Conservation (phyloP, 1,140 invertebrate species). For the Drosophila lini region DNA sequence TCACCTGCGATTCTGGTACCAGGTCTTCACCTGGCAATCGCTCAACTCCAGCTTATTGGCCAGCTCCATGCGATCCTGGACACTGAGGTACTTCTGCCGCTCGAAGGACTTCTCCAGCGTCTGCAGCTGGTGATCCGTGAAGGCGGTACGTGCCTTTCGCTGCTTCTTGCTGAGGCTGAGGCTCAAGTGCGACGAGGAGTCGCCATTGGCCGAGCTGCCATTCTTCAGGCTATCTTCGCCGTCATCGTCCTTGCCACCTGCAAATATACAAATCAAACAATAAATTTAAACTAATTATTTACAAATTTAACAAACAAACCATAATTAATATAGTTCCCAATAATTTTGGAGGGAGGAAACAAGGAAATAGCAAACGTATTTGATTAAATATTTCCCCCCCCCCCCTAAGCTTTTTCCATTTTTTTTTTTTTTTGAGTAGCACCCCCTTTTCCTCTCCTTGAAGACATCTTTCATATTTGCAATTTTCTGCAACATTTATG, state of each 20-base stretch:
- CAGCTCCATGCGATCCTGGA: constrained; percentile 99
- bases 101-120: constrained; percentile 99
- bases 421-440: too few species aligned
- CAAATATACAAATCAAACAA: background rate
- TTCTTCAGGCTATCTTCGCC: constrained; percentile 78
- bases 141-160: constrained; percentile 98
- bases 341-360: background rate
- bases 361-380: background rate
- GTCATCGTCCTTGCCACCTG: constrained; percentile 83
- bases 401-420: background rate
- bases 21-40: constrained; percentile 99
- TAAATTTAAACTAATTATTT: background rate
- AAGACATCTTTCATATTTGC: constrained; percentile 44
- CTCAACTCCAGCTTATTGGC: constrained; percentile 97
- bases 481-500: constrained; percentile 65
- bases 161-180: constrained; percentile 94
- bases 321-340: background rate
- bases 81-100: constrained; percentile 98
- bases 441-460: background rate
- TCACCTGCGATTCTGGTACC: constrained; percentile 97
- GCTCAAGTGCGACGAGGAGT: constrained; percentile 66
- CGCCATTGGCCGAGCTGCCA: constrained; percentile 67
- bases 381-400: background rate
- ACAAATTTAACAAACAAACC: too few species aligned
- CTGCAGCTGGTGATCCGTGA: constrained; percentile 98